A percentile compares a stretch with the other conserved stretches of the same genome.
Evolutionary conservation across 2,797 vertebrate species (phyloP).

Genomic region (Sebastes diaconus): DNA sequence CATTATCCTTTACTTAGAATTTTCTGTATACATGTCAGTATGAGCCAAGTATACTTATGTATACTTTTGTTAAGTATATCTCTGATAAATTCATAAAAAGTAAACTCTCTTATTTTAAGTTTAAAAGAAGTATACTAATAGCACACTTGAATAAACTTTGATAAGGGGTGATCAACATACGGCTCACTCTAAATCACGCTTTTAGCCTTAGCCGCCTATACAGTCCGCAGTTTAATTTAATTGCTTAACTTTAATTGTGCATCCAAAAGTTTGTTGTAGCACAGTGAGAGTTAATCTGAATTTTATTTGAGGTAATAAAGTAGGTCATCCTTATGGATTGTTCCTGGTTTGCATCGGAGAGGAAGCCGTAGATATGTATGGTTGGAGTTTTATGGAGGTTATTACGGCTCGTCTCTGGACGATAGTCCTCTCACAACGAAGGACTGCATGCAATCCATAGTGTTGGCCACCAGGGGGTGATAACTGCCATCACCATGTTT

Average conservation of each 20-base stretch:
- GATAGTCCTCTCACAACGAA: background rate
- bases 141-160: too few relatives aligned
- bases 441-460: constrained; percentile 15
- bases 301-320: background rate
- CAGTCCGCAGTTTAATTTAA: background rate
- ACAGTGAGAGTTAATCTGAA: background rate
- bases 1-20: too few relatives aligned
- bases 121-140: too few relatives aligned
- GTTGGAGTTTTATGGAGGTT: constrained; percentile 5
- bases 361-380: background rate
- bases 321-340: background rate
- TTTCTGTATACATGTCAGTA: too few relatives aligned
- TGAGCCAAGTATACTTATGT: too few relatives aligned
- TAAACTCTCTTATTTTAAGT: too few relatives aligned
- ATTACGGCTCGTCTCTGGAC: background rate
- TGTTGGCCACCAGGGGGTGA: constrained; percentile 69
- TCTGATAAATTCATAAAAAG: too few relatives aligned
- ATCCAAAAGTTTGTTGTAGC: background rate
- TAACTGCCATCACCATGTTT: constrained; percentile 43
- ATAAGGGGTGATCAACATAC: background rate
- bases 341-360: background rate
- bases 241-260: constrained; percentile 19
- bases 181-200: background rate
- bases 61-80: too few relatives aligned
- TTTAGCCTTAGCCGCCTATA: background rate